phyloP scores from a whole-genome alignment of 2,797 vertebrate genomes.

The Pygocentrus nattereri region DNA sequence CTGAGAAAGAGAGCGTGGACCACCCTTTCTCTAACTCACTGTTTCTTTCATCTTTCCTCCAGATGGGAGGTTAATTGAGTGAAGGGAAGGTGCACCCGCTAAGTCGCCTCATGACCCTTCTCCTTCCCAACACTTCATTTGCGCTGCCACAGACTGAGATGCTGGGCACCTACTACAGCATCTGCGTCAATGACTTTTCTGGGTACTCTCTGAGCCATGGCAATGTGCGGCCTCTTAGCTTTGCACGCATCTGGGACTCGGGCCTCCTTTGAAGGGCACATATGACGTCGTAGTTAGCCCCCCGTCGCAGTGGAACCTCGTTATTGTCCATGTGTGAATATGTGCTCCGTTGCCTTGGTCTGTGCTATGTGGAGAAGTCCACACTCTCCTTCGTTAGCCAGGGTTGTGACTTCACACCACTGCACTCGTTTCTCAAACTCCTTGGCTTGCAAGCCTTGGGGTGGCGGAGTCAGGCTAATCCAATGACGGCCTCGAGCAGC shows the following conservation, averaged over 20 bases:
- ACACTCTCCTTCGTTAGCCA: conserved; percentile 26
- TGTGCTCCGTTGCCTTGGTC: not conserved
- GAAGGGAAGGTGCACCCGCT: conserved; percentile 65
- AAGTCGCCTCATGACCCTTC: conserved; percentile 65
- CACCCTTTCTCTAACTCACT: conserved; percentile 65
- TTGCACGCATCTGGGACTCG: not conserved
- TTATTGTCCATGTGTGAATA: conserved; percentile 6
- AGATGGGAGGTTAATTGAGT: conserved; percentile 79
- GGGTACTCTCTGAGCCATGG: not conserved
- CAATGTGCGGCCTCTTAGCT: not conserved
- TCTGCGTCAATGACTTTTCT: conserved; percentile 42
- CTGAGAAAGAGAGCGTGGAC: conserved; percentile 41
- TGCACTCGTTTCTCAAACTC: conserved; percentile 25
- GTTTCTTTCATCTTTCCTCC: conserved; percentile 50
- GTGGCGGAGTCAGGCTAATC: conserved; percentile 54
- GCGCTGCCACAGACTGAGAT: conserved; percentile 61
- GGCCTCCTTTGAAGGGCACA: conserved; percentile 29
- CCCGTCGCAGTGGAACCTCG: not conserved
- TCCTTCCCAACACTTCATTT: conserved; percentile 63
- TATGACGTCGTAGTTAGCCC: not conserved
- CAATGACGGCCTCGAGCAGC: conserved; percentile 58
- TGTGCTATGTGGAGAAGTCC: not conserved
- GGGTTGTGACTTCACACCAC: conserved; percentile 30
- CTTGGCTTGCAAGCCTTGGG: conserved; percentile 41
- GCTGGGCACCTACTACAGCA: conserved; percentile 58